Percentiles rank a stretch among this genome's conserved stretches.
Conservation (phyloP, 2,888 invertebrate species). For the Drosophila monieri region DNA sequence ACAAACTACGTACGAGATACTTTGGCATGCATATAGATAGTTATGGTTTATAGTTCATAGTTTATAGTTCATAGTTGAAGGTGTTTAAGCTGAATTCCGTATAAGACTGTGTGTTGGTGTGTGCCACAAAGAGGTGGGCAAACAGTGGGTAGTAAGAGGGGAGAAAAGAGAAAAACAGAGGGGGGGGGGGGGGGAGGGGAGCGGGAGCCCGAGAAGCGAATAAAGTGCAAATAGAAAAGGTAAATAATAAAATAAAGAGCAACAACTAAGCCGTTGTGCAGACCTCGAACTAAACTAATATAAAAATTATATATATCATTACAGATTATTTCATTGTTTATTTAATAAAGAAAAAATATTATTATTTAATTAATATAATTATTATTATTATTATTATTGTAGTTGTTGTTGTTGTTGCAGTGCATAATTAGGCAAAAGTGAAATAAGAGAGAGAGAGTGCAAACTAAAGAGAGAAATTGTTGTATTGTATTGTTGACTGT, state of each 20-base stretch:
- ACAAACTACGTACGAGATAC: constrained; percentile 30
- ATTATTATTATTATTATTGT: constrained; percentile 34
- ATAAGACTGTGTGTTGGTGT: constrained; percentile 25
- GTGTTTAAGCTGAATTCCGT: constrained; percentile 36
- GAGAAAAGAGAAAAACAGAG: neutral
- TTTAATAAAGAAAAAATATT: constrained; percentile 11
- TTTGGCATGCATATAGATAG: constrained; percentile 38
- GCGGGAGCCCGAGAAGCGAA: constrained; percentile 41
- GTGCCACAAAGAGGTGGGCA: constrained; percentile 25
- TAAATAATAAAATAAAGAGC: constrained; percentile 37
- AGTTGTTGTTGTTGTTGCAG: constrained; percentile 37
- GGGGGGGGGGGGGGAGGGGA: neutral
- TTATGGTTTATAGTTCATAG: constrained; percentile 6
- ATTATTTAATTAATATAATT: constrained; percentile 17
- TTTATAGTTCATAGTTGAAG: constrained; percentile 15
- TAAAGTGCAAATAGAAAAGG: constrained; percentile 49
- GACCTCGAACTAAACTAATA: constrained; percentile 28
- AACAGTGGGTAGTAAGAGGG: constrained; percentile 2
- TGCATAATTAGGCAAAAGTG: constrained; percentile 58
- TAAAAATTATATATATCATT: constrained; percentile 20
- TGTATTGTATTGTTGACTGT: constrained; percentile 43
- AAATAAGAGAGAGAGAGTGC: constrained; percentile 39
- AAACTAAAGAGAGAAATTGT: constrained; percentile 43
- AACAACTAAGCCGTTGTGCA: constrained; percentile 47
- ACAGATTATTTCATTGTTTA: constrained; percentile 32